Evolutionary conservation across 2,888 invertebrate species (phyloP).

Genomic region (Tridacna crocea): DNA sequence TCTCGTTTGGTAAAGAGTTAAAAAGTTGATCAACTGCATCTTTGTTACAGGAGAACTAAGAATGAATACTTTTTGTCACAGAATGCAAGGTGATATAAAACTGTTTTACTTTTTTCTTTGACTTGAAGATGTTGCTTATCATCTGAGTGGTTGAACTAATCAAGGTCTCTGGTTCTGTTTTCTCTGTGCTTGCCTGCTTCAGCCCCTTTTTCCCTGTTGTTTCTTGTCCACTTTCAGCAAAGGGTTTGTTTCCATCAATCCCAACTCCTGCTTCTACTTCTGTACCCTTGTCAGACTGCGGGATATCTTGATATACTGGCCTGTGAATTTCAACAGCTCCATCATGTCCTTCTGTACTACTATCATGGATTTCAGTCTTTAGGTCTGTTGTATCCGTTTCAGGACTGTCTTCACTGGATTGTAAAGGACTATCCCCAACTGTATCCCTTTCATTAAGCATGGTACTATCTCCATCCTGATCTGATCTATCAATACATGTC

Average conservation of each 20-base stretch:
- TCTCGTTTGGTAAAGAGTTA: not conserved
- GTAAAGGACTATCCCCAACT: too few species aligned
- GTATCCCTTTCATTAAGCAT: too few species aligned
- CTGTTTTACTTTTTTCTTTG: constrained; percentile 22
- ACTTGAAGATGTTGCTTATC: constrained; percentile 21
- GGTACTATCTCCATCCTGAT: too few species aligned
- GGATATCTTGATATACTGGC: not conserved
- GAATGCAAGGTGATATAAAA: constrained; percentile 15
- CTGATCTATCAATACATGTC: too few species aligned
- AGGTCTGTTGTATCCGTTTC: not conserved
- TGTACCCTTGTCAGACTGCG: too few species aligned
- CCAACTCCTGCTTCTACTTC: too few species aligned
- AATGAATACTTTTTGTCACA: not conserved
- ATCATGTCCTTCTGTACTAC: not conserved
- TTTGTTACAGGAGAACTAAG: too few species aligned
- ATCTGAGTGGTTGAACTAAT: constrained; percentile 17
- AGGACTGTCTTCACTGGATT: not conserved
- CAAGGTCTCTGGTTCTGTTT: constrained; percentile 4
- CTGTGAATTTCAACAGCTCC: not conserved
- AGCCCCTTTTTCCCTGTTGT: not conserved
- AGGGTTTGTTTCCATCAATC: not conserved
- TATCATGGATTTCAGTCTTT: not conserved
- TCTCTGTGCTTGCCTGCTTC: not conserved
- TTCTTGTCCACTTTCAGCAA: not conserved
- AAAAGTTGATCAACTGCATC: too few species aligned